phyloP scores from a whole-genome alignment of 1,140 invertebrate species.

The Trichonephila inaurata region DNA sequence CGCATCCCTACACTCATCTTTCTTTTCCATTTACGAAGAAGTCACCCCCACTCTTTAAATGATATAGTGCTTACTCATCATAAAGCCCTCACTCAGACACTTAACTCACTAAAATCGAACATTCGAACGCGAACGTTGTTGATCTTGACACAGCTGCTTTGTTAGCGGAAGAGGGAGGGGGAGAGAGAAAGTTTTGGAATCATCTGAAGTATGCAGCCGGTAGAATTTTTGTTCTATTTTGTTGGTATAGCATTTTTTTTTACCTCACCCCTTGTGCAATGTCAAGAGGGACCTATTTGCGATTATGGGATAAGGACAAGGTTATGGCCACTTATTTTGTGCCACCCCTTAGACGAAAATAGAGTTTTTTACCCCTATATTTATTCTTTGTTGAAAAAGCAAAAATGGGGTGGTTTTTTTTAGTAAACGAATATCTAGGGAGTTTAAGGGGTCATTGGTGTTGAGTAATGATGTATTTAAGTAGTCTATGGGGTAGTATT shows the following conservation, averaged over 20 bases:
- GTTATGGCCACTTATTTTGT: conserved; percentile 13
- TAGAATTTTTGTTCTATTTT: neutral
- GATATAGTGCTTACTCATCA: neutral
- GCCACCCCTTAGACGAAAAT: neutral
- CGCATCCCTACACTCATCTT: neutral
- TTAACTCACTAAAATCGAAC: neutral
- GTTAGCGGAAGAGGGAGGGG: neutral
- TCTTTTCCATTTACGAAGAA: neutral
- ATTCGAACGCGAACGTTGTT: neutral
- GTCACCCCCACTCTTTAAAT: neutral
- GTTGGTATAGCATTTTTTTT: neutral
- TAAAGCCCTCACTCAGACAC: neutral
- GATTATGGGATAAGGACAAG: neutral
- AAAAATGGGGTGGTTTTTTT: neutral
- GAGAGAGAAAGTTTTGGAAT: neutral
- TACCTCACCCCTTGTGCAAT: conserved; percentile 20
- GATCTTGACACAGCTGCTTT: conserved; percentile 10
- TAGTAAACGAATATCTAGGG: neutral
- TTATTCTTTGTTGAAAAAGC: neutral
- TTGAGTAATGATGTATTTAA: neutral
- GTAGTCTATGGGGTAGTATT: neutral
- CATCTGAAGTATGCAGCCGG: neutral
- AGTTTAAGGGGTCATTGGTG: neutral
- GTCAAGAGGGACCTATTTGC: conserved; percentile 30
- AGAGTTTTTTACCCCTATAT: neutral